Percentiles rank a stretch among this genome's conserved stretches.
These are phyloP conservation scores for Rhinopomastus cyanomelas DNA, from an alignment of 2,113 vertebrate species.

Conservation along the genomic window DNA sequence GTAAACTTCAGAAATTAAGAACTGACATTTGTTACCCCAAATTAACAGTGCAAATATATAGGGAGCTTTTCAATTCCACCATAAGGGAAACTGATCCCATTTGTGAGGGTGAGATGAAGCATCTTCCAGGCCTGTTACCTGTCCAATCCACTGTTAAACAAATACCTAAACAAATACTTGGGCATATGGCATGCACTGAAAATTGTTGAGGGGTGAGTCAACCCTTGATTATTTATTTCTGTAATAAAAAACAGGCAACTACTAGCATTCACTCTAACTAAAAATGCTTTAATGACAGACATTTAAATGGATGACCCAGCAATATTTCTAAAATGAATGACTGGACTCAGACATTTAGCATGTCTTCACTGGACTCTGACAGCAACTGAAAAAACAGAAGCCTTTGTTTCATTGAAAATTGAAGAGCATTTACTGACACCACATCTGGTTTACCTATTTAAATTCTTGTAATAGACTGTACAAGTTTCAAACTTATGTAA, in stretches of 20 bases:
- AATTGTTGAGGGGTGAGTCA: background rate
- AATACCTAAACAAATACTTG: background rate
- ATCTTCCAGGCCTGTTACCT: background rate
- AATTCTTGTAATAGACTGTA: background rate
- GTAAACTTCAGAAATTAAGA: background rate
- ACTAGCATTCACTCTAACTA: background rate
- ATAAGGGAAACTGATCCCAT: background rate
- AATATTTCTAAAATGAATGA: conserved; percentile 45
- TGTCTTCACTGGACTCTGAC: conserved; percentile 16
- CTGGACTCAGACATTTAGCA: conserved; percentile 10
- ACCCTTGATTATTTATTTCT: background rate
- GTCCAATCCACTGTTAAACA: background rate
- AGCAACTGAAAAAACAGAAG: conserved; percentile 24
- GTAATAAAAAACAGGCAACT: background rate
- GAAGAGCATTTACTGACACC: background rate
- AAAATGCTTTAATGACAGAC: conserved; percentile 5
- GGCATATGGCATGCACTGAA: background rate
- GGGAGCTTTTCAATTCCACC: background rate
- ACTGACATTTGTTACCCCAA: background rate
- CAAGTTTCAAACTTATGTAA: background rate
- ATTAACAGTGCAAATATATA: background rate
- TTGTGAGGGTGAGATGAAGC: background rate
- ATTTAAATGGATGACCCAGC: conserved; percentile 43
- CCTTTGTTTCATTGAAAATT: background rate
- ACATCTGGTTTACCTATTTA: conserved; percentile 10